Conservation (phyloP, 2,797 vertebrate genomes). For the Spondyliosoma cantharus region DNA sequence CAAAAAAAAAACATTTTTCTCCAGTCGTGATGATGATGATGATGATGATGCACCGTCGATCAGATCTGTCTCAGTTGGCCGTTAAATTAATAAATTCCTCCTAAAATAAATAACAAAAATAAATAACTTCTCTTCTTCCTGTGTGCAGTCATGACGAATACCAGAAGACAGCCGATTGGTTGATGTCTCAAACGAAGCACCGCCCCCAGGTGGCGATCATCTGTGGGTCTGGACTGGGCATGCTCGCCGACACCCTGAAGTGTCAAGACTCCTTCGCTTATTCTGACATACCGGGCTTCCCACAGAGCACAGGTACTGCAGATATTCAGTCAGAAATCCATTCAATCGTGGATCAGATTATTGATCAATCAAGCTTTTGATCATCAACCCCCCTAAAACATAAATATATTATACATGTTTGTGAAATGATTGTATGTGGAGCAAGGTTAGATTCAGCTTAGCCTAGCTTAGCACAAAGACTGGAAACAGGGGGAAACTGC, state of each 20-base stretch:
- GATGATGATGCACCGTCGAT: not conserved
- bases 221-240: constrained; percentile 87
- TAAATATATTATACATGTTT: not conserved
- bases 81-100: not conserved
- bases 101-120: too few relatives aligned
- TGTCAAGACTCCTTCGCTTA: constrained; percentile 84
- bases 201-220: constrained; percentile 88
- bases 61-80: not conserved
- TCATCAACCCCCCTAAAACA: not conserved
- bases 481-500: not conserved
- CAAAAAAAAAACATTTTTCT: not conserved
- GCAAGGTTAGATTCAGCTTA: not conserved
- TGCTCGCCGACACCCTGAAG: constrained; percentile 84
- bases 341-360: too few relatives aligned
- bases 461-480: constrained; percentile 13
- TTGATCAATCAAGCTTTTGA: not conserved
- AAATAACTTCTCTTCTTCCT: not conserved
- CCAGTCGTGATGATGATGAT: not conserved
- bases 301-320: constrained; percentile 86
- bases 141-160: constrained; percentile 83
- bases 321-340: too few relatives aligned
- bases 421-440: too few relatives aligned
- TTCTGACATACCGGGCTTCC: constrained; percentile 86
- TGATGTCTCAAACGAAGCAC: constrained; percentile 82
- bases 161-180: constrained; percentile 86